A percentile compares a stretch with the other conserved stretches of the same genome.
phyloP scores from a whole-genome alignment of 2,113 vertebrate species.

The Acrocephalus kingi region DNA sequence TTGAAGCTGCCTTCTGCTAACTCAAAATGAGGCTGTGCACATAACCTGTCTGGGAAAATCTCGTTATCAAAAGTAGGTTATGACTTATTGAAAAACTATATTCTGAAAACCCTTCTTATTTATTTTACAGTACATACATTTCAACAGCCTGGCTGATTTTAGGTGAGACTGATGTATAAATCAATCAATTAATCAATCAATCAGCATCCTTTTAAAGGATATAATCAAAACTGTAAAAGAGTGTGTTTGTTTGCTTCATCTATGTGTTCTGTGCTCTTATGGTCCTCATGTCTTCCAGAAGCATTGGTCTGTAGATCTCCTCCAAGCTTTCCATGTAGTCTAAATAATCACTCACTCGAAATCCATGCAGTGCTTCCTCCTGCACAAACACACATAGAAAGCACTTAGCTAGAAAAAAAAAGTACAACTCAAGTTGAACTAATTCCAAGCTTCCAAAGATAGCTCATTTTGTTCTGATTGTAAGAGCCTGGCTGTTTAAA shows the following conservation, averaged over 20 bases:
- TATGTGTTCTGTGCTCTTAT: conserved; percentile 67
- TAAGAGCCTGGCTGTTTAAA: background rate
- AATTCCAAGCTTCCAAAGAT: background rate
- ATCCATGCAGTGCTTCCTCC: conserved; percentile 91
- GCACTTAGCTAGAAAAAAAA: background rate
- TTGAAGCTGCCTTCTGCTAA: background rate
- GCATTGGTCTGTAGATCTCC: conserved; percentile 77
- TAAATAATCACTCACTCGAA: conserved; percentile 85
- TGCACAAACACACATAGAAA: conserved; percentile 61
- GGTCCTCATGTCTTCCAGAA: conserved; percentile 86
- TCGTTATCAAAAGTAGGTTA: background rate
- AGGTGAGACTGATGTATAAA: background rate
- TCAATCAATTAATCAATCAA: background rate
- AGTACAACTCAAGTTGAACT: background rate
- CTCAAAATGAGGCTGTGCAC: background rate
- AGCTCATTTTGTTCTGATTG: background rate
- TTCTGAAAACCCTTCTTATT: background rate
- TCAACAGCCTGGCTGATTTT: background rate
- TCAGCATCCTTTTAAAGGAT: conserved; percentile 17
- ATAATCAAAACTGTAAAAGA: background rate
- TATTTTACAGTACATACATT: conserved; percentile 16
- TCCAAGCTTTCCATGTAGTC: conserved; percentile 89
- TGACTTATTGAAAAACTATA: background rate
- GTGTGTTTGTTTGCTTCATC: background rate
- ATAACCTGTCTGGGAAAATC: background rate